Conservation (phyloP, 2,888 invertebrate genomes). For the Heteromurus nitidus region DNA sequence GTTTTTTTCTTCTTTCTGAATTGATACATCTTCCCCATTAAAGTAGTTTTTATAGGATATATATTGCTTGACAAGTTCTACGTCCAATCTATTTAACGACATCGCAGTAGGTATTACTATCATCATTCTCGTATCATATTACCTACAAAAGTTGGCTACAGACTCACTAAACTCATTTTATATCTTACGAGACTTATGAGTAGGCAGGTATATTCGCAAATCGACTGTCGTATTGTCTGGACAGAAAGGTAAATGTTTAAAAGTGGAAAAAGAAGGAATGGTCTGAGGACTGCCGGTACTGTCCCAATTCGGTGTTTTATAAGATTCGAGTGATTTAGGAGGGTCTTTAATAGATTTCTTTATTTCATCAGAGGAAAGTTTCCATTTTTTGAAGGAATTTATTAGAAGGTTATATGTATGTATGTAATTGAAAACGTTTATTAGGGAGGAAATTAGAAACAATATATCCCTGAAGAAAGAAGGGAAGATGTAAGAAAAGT, state of each 20-base stretch:
- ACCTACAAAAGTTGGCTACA: slow-evolving; percentile 26
- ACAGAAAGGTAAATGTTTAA: too few species aligned
- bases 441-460: slow-evolving; percentile 43
- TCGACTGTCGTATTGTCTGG: too few species aligned
- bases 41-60: background rate
- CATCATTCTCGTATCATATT: slow-evolving; percentile 36
- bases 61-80: slow-evolving; percentile 11
- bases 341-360: slow-evolving; percentile 54
- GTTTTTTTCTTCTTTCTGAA: slow-evolving; percentile 4
- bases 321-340: too few species aligned
- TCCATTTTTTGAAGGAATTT: too few species aligned
- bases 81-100: slow-evolving; percentile 32
- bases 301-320: too few species aligned
- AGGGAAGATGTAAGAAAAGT: slow-evolving; percentile 12
- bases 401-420: too few species aligned
- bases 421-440: background rate
- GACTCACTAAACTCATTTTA: too few species aligned
- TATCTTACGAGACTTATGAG: too few species aligned
- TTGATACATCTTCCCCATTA: slow-evolving; percentile 33
- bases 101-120: slow-evolving; percentile 9
- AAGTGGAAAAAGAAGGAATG: too few species aligned
- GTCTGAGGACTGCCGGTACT: too few species aligned
- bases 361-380: slow-evolving; percentile 49
- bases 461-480: slow-evolving; percentile 8
- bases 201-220: too few species aligned